These are phyloP conservation scores for Narcine bancroftii DNA, from an alignment of 2,113 vertebrate species.

Conservation along the genomic window DNA sequence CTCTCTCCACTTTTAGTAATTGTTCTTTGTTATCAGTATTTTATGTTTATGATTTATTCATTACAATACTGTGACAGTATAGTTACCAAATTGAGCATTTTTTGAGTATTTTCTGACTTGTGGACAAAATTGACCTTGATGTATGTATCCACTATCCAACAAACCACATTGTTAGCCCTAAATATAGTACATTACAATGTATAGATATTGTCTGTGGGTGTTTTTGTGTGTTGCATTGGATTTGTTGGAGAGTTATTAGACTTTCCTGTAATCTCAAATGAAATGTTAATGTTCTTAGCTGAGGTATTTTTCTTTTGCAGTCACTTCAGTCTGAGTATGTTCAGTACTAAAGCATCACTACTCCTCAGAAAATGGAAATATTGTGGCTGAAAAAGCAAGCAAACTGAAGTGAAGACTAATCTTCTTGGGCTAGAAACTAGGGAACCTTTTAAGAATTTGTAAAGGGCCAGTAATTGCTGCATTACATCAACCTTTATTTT, in stretches of 20 bases:
- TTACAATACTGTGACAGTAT: too few species aligned
- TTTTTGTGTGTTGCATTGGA: not conserved
- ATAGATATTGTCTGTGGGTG: too few species aligned
- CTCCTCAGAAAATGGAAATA: constrained; percentile 46
- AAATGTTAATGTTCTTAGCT: constrained; percentile 25
- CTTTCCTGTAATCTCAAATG: not conserved
- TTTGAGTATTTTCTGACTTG: too few species aligned
- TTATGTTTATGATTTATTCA: too few species aligned
- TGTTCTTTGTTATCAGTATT: too few species aligned
- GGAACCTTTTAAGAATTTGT: constrained; percentile 20
- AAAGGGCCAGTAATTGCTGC: not conserved
- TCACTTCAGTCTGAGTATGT: constrained; percentile 88
- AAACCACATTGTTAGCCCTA: too few species aligned
- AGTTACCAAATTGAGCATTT: too few species aligned
- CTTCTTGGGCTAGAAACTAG: constrained; percentile 20
- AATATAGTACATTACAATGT: too few species aligned
- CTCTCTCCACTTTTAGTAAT: too few species aligned
- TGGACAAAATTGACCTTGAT: too few species aligned
- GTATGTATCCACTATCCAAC: too few species aligned
- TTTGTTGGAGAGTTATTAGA: not conserved
- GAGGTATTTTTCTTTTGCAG: constrained; percentile 54
- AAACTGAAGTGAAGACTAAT: constrained; percentile 31
- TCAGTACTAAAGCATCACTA: constrained; percentile 73
- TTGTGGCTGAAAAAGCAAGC: constrained; percentile 17
- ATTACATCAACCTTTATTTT: not conserved